Evolutionary conservation across 2,113 vertebrate genomes (phyloP).

Genomic region (Thomomys bottae): DNA sequence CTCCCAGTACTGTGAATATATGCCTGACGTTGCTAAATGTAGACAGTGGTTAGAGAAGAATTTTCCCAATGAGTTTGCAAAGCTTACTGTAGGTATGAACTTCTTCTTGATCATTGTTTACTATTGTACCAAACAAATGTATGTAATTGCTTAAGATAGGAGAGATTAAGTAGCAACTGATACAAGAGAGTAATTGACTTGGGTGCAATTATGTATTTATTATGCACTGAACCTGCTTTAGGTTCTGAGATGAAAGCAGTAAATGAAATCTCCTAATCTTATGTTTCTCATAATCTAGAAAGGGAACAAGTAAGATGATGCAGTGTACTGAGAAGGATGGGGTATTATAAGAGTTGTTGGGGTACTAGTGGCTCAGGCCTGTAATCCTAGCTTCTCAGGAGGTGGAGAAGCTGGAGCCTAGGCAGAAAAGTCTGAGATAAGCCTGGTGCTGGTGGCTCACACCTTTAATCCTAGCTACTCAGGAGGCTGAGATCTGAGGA

Average conservation of each 20-base stretch:
- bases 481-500: too few relatives aligned
- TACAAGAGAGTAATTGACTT: neutral
- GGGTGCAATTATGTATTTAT: neutral
- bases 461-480: too few relatives aligned
- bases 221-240: neutral
- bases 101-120: conserved; percentile 75
- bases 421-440: neutral
- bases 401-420: neutral
- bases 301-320: neutral
- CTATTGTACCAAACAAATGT: neutral
- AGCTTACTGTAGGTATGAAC: conserved; percentile 95
- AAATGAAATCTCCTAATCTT: neutral
- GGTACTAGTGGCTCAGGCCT: neutral
- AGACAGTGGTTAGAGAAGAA: conserved; percentile 99
- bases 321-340: neutral
- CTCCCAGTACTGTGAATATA: conserved; percentile 98
- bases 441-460: too few relatives aligned
- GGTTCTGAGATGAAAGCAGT: conserved; percentile 27
- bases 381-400: neutral
- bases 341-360: neutral
- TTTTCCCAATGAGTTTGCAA: conserved; percentile 97
- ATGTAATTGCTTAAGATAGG: neutral
- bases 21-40: conserved; percentile 98
- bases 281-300: neutral
- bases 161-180: neutral